Conservation (phyloP, 2,113 vertebrate species). For the Lagopus leucura region DNA sequence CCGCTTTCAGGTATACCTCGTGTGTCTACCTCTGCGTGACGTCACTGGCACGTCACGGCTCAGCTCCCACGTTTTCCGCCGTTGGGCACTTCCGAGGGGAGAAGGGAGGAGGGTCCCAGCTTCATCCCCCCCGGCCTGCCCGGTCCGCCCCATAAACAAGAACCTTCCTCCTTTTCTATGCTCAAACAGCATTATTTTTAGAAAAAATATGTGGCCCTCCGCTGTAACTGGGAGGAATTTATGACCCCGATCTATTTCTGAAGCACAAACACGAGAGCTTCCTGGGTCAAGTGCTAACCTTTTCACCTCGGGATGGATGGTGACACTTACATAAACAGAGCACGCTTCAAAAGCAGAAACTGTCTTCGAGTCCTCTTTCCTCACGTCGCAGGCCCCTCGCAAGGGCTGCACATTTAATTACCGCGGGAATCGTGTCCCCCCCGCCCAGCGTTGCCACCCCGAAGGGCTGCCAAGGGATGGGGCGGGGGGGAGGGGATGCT, state of each 20-base stretch:
- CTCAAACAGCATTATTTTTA: slow-evolving; percentile 29
- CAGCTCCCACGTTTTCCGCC: slow-evolving; percentile 19
- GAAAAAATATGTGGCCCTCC: slow-evolving; percentile 30
- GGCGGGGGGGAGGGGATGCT: neutral
- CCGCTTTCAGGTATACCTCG: slow-evolving; percentile 73
- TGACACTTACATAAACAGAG: slow-evolving; percentile 82
- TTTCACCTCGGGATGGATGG: slow-evolving; percentile 81
- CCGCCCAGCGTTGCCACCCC: neutral
- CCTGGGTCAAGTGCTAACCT: slow-evolving; percentile 86
- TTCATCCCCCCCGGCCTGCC: neutral
- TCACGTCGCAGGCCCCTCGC: slow-evolving; percentile 66
- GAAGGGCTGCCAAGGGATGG: neutral
- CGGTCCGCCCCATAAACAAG: neutral
- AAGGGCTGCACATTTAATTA: slow-evolving; percentile 70
- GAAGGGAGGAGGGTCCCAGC: neutral
- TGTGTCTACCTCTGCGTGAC: slow-evolving; percentile 10
- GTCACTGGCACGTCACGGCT: neutral
- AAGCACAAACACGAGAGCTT: slow-evolving; percentile 76
- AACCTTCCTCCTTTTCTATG: neutral
- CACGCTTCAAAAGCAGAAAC: slow-evolving; percentile 76
- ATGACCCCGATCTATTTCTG: slow-evolving; percentile 71
- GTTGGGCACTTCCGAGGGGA: neutral
- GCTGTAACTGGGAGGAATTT: slow-evolving; percentile 53
- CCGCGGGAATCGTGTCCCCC: neutral
- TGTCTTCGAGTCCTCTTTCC: slow-evolving; percentile 76